phyloP scores from a whole-genome alignment of 2,888 invertebrate species.

The Thyatira batis region DNA sequence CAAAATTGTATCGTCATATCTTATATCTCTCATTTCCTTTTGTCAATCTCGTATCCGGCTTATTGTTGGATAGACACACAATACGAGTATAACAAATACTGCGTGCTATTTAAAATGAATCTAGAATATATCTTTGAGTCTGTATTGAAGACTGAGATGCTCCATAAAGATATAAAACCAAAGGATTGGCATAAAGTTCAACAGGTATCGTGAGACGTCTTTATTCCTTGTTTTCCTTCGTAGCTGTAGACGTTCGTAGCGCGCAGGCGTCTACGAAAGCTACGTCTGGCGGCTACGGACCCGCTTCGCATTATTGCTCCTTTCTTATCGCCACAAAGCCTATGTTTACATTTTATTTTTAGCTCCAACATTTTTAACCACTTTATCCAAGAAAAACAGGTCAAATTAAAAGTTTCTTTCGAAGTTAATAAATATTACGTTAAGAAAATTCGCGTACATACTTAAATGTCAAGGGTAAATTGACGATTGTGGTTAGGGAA shows the following conservation, averaged over 20 bases:
- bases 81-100: neutral
- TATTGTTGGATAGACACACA: neutral
- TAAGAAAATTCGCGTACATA: slow-evolving; percentile 7
- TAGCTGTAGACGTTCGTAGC: slow-evolving; percentile 59
- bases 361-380: slow-evolving; percentile 8
- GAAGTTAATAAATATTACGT: neutral
- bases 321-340: slow-evolving; percentile 28
- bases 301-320: slow-evolving; percentile 35
- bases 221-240: slow-evolving; percentile 34
- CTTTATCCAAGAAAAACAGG: neutral
- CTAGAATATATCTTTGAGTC: no score
- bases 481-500: slow-evolving; percentile 15
- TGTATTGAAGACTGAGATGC: neutral
- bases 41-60: neutral
- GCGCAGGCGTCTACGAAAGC: slow-evolving; percentile 74
- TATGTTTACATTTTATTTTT: slow-evolving; percentile 33
- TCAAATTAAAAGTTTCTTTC: neutral
- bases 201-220: slow-evolving; percentile 51
- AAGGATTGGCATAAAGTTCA: slow-evolving; percentile 30
- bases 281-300: slow-evolving; percentile 52
- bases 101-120: no score
- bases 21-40: neutral
- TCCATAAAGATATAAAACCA: slow-evolving; percentile 7
- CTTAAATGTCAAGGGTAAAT: slow-evolving; percentile 19
- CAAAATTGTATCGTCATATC: neutral